phyloP scores from a whole-genome alignment of 2,797 vertebrate species.

The Melanotaenia boesemani region DNA sequence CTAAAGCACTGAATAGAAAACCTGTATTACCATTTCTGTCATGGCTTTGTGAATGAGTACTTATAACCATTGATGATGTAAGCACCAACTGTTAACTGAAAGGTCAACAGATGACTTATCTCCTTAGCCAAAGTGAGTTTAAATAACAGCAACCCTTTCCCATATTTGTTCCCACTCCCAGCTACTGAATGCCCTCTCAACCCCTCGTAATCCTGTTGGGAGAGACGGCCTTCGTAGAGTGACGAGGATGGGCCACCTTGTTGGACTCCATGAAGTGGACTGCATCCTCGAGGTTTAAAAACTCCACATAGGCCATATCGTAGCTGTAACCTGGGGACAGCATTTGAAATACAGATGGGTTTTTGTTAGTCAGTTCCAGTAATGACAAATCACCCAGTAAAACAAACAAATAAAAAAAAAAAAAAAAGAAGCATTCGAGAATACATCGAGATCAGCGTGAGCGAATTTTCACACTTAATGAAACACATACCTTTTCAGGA shows the following conservation, averaged over 20 bases:
- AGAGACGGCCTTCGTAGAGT: constrained; percentile 87
- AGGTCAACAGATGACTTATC: constrained; percentile 20
- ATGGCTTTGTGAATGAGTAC: background rate
- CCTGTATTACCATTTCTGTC: background rate
- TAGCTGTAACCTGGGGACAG: constrained; percentile 99
- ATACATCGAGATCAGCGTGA: constrained; percentile 71
- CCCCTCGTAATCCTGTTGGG: constrained; percentile 83
- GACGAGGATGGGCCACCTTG: constrained; percentile 99
- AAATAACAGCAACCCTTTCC: constrained; percentile 52
- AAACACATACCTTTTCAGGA: constrained; percentile 64
- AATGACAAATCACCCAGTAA: constrained; percentile 75
- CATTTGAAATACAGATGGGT: constrained; percentile 99
- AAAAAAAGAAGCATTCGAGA: constrained; percentile 72
- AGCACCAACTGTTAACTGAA: constrained; percentile 16
- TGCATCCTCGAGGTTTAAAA: constrained; percentile 99
- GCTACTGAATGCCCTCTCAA: constrained; percentile 78
- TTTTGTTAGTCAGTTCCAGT: constrained; percentile 96
- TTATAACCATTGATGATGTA: background rate
- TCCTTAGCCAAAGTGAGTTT: constrained; percentile 31
- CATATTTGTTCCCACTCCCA: constrained; percentile 61
- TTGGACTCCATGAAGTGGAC: constrained; percentile 99
- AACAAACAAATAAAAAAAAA: constrained; percentile 34
- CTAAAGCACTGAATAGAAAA: background rate
- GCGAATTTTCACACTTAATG: constrained; percentile 39
- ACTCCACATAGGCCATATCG: constrained; percentile 99